These are phyloP conservation scores for Ethmia dodecea DNA, from an alignment of 2,888 invertebrate species.

Conservation along the genomic window DNA sequence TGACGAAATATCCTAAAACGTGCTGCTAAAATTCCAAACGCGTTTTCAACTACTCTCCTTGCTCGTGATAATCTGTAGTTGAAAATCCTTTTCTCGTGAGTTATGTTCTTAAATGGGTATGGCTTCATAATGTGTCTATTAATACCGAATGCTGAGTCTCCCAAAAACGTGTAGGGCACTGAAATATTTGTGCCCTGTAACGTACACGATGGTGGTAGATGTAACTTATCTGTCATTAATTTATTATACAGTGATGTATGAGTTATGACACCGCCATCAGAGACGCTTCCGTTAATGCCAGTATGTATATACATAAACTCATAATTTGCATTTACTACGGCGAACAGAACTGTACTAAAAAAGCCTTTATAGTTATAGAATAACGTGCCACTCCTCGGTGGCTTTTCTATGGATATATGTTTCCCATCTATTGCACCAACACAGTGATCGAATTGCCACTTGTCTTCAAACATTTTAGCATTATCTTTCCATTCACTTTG, in stretches of 20 bases:
- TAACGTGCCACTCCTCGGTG: constrained; percentile 15
- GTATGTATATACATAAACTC: constrained; percentile 32
- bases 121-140: constrained; percentile 19
- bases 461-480: constrained; percentile 11
- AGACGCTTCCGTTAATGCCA: constrained; percentile 20
- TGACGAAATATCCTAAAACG: no score
- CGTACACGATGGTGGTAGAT: no score
- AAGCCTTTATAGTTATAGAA: constrained; percentile 17
- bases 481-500: constrained; percentile 16
- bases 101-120: constrained; percentile 18
- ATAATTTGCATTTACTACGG: constrained; percentile 39
- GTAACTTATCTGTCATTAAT: no score
- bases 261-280: constrained; percentile 23
- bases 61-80: constrained; percentile 18
- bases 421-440: constrained; percentile 16
- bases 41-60: constrained; percentile 9
- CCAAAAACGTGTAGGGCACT: constrained; percentile 17
- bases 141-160: constrained; percentile 17
- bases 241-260: no score
- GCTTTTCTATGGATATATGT: constrained; percentile 16
- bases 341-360: constrained; percentile 21
- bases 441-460: constrained; percentile 16
- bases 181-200: no score
- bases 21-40: constrained; percentile 10
- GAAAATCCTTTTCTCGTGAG: constrained; percentile 18